Conservation (phyloP, 2,113 vertebrate species). For the Phyllopteryx taeniolatus region DNA sequence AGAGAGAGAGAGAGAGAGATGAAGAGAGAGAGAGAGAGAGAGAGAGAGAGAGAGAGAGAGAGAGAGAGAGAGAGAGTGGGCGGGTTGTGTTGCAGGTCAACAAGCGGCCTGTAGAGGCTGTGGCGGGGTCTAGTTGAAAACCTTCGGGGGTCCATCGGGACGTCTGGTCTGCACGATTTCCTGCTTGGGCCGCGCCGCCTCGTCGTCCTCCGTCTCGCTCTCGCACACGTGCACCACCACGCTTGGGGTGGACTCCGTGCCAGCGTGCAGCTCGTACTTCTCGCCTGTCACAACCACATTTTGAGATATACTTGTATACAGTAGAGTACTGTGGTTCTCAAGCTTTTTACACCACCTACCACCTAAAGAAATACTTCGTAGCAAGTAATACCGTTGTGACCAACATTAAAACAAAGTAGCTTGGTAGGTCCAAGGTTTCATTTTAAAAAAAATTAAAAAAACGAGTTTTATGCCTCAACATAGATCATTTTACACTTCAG, state of each 20-base stretch:
- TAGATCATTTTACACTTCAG: too few relatives aligned
- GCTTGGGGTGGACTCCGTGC: slow-evolving; percentile 94
- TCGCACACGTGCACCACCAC: slow-evolving; percentile 97
- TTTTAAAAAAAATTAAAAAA: too few relatives aligned
- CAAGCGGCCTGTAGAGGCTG: slow-evolving; percentile 36
- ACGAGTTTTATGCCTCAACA: too few relatives aligned
- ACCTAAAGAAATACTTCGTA: too few relatives aligned
- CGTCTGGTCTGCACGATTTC: slow-evolving; percentile 93
- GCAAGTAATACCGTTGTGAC: too few relatives aligned
- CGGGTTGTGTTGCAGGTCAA: slow-evolving; percentile 60
- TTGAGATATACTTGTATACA: too few relatives aligned
- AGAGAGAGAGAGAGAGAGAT: not conserved
- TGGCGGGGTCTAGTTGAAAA: slow-evolving; percentile 69
- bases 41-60: not conserved
- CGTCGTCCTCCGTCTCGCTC: slow-evolving; percentile 85
- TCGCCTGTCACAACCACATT: slow-evolving; percentile 75
- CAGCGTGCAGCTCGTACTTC: slow-evolving; percentile 94
- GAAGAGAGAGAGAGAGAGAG: not conserved
- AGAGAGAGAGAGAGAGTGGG: slow-evolving; percentile 16
- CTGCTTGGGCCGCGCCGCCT: slow-evolving; percentile 85
- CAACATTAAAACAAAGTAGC: too few relatives aligned
- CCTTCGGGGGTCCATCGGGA: slow-evolving; percentile 76
- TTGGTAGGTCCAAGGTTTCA: too few relatives aligned
- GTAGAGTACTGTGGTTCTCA: too few relatives aligned
- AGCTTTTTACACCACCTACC: too few relatives aligned